A percentile compares a stretch with the other conserved stretches of the same genome.
Evolutionary conservation across 2,888 invertebrate species (phyloP).

Genomic region (Arrhopalites spinosus): DNA sequence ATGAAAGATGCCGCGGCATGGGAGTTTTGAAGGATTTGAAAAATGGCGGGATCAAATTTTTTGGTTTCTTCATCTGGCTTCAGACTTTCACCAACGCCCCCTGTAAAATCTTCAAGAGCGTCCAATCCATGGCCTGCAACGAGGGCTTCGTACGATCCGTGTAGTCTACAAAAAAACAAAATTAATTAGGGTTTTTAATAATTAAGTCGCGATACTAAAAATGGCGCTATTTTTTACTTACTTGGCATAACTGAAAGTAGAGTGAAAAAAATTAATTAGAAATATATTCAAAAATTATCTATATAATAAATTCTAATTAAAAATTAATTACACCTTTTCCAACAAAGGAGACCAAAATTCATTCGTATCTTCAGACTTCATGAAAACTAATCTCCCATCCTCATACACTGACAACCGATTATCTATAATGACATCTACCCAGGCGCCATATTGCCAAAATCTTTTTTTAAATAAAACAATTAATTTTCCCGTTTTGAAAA

Average conservation of each 20-base stretch:
- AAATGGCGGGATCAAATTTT: too few relatives aligned
- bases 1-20: too few relatives aligned
- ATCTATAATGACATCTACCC: not conserved
- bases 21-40: too few relatives aligned
- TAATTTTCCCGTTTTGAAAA: not conserved
- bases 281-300: too few relatives aligned
- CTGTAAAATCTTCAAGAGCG: not conserved
- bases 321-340: too few relatives aligned
- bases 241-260: slow-evolving; percentile 2
- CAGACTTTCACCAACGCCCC: not conserved
- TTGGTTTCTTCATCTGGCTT: too few relatives aligned
- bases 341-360: not conserved
- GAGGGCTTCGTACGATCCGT: not conserved
- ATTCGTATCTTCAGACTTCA: not conserved
- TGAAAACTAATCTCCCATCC: not conserved
- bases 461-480: not conserved
- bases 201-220: too few relatives aligned
- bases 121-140: not conserved
- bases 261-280: too few relatives aligned
- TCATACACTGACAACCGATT: not conserved
- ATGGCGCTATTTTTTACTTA: not conserved
- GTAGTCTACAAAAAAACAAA: not conserved
- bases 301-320: too few relatives aligned
- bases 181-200: too few relatives aligned
- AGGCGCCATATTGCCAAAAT: not conserved